Evolutionary conservation across 2,797 vertebrate species (phyloP), one percentile per base, ranked within the genome.

Genomic region (Borostomias antarcticus): DNA sequence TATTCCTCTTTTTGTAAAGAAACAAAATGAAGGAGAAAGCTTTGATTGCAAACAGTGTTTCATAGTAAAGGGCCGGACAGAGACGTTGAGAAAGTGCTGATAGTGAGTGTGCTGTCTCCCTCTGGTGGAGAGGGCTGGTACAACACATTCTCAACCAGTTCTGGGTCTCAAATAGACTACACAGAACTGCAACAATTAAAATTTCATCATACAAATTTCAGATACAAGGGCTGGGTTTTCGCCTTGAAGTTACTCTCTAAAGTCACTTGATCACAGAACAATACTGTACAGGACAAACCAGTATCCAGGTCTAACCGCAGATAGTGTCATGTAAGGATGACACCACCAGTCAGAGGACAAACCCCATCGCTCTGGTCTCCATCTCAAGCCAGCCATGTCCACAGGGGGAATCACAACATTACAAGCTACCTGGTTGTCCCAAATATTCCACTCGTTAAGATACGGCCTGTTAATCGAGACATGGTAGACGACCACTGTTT

Each of bases 21-120:
- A 90, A 89, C 79, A 86, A 90, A 91, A 89, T 84, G 76, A 90
- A 89, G 81, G 77, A 87, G 79, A 89, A 86, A 84, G 80, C 78
- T 89, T 86, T 88, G 86, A 89, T 91, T 88, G 90, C 83, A 88
- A 90, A 92, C 93, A 93, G 90, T 91, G 88, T 92, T 89, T 92
- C 80, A 90, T 90, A 91, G 86, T 89, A 86, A 89, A 88, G 79
- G 86, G 75, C 59, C 59, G 56, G 77, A 85, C 74, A 80, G 75
- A 81, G 69, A 78, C 76, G 84, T 80, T 82, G 79, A 73, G 84
- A 92, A 94, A 92, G 91, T 93, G 92, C 91, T 90, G 81, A 73
- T 75, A 82, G 63, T 45, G 68, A 77, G 63, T 72, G 74, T 74
- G 75, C 81, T 33, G 29, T 68, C 61, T 45, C 40, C 40, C 40